Percentiles rank a stretch among this genome's conserved stretches.
Evolutionary conservation across 1,140 invertebrate genomes (phyloP).

Genomic region (Drosophila ogumai): DNA sequence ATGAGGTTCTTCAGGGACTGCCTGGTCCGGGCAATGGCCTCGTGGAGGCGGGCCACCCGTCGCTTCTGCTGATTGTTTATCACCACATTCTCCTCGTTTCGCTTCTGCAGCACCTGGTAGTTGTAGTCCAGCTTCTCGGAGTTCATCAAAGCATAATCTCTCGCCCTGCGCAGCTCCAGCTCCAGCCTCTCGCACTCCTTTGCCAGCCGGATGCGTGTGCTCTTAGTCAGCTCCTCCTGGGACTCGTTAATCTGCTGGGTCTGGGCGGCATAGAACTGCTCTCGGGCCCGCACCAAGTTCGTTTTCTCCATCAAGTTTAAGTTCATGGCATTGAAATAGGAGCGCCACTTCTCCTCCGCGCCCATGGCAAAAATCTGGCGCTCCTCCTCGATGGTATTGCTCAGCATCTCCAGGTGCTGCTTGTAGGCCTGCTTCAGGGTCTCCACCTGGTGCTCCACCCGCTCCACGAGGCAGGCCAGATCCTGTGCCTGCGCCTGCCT

Average conservation of each 20-base stretch:
- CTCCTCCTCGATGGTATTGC: conserved; percentile 89
- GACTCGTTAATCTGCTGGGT: conserved; percentile 87
- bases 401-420: conserved; percentile 90
- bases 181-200: conserved; percentile 90
- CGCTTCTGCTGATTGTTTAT: conserved; percentile 93
- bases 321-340: conserved; percentile 88
- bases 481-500: conserved; percentile 88
- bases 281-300: conserved; percentile 85
- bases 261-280: conserved; percentile 87
- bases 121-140: conserved; percentile 95
- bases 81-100: conserved; percentile 94
- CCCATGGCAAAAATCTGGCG: conserved; percentile 86
- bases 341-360: conserved; percentile 89
- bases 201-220: conserved; percentile 89
- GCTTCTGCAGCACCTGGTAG: conserved; percentile 92
- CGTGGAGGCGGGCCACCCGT: conserved; percentile 92
- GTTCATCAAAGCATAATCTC: conserved; percentile 90
- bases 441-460: conserved; percentile 93
- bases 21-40: conserved; percentile 77
- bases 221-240: conserved; percentile 89
- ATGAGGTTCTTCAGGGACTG: conserved; percentile 41
- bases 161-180: conserved; percentile 91
- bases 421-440: conserved; percentile 90
- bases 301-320: conserved; percentile 87
- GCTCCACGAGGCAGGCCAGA: conserved; percentile 87